phyloP scores from a whole-genome alignment of 92 coral and sea anemone genomes.

The Zoanthus gigantus region DNA sequence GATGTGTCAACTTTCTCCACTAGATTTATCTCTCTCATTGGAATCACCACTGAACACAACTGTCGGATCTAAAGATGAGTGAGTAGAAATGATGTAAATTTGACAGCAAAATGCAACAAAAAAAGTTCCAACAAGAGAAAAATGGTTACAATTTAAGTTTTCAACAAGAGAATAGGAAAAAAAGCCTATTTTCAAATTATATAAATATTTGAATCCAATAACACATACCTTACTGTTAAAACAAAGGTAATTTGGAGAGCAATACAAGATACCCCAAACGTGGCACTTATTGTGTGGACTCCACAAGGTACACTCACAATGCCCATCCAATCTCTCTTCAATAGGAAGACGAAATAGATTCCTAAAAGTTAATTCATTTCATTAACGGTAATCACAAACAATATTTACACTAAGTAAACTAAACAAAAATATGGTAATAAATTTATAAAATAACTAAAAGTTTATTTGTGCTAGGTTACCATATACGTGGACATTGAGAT shows the following conservation, averaged over 20 bases:
- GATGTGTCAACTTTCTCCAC: conserved; percentile 96
- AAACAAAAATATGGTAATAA: no score
- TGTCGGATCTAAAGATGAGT: conserved; percentile 76
- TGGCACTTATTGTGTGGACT: conserved; percentile 91
- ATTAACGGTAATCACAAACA: neutral
- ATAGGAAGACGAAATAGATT: conserved; percentile 94
- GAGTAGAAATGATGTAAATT: neutral
- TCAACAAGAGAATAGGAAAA: neutral
- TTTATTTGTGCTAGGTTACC: no score
- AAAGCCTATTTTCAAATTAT: no score
- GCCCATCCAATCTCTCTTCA: conserved; percentile 96
- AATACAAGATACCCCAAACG: conserved; percentile 91
- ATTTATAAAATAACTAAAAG: no score
- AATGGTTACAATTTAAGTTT: neutral
- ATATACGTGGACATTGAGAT: no score
- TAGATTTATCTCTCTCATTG: conserved; percentile 95
- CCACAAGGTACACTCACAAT: conserved; percentile 97
- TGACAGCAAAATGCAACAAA: neutral
- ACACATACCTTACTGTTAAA: conserved; percentile 85
- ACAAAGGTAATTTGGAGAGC: conserved; percentile 96
- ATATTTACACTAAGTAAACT: neutral
- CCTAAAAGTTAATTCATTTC: conserved; percentile 39
- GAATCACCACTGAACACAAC: conserved; percentile 89
- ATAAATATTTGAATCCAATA: neutral
- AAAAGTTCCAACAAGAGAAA: no score